Base-by-base conservation (phyloP, 1,140 invertebrate genomes). In the Pemphigus obesinymphae region DNA sequence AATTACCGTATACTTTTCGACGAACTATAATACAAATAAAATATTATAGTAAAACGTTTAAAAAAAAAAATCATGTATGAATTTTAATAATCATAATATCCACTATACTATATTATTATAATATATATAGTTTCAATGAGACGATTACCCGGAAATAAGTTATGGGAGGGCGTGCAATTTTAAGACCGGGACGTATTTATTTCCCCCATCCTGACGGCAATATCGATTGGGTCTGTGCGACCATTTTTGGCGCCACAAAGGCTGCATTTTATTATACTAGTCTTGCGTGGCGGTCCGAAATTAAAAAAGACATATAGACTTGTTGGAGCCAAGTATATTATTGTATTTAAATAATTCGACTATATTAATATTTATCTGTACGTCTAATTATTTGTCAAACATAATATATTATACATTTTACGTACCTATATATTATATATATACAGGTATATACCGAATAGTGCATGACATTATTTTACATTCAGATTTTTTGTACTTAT, bases 161-260 rank as follows among this genome's bases (percentile, higher is more conserved):
- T 72, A 15, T 8, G 10, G 4, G 7, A 55, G 43, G 26, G 70
- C 70, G 70, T 50, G 26, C 34, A 53, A 76, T 23, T 23, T 37
- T 48, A 20, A 23, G 20, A 76, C 29, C 61, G 73, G 50, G 50
- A 76, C 50, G 31, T 76, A 76, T 76, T 40, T 8, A 37, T 76
- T 58, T 76, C n/a, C 50, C 58, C 13, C 20, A 23, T 76, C n/a
- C n/a, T 76, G 15, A 11, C 10, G 53, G n/a, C 29, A 40, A 58
- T 76, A 76, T 76, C 26, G 73, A 76, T 76, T 76, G 40, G 50
- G 73, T 76, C 53, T 34, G 40, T 58, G 31, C n/a, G 73, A 58
- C 48, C 73, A 58, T 53, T 76, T 76, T 76, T 76, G 73, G 73
- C 73, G 73, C 73, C 73, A 76, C 73, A 58, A 76, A 76, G 73